These are phyloP conservation scores for Eupithecia insigniata DNA, from an alignment of 2,888 invertebrate genomes.

Conservation along the genomic window DNA sequence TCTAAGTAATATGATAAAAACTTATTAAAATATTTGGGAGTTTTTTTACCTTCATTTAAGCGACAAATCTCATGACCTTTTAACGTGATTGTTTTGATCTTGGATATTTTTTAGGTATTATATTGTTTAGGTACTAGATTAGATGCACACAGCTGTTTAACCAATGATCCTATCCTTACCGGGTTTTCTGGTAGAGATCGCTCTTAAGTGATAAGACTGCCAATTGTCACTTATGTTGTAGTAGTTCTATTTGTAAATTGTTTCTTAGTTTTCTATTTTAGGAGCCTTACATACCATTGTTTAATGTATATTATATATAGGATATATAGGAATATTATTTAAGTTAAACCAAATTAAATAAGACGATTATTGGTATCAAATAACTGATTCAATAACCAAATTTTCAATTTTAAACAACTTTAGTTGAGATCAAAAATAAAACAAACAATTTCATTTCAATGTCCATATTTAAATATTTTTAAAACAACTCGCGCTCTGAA, in stretches of 20 bases:
- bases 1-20: slow-evolving; percentile 32
- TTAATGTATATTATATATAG: too few species aligned
- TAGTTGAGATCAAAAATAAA: not conserved
- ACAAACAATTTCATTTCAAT: not conserved
- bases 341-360: too few species aligned
- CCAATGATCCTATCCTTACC: too few species aligned
- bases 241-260: too few species aligned
- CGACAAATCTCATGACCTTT: slow-evolving; percentile 39
- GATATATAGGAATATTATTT: too few species aligned
- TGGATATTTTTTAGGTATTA: too few species aligned
- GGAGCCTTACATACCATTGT: not conserved
- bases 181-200: too few species aligned
- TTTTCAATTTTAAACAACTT: not conserved
- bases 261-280: too few species aligned
- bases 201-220: too few species aligned
- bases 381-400: not conserved
- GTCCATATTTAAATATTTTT: not conserved
- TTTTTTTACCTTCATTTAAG: slow-evolving; percentile 36
- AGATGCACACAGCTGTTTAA: too few species aligned
- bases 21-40: slow-evolving; percentile 33
- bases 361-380: not conserved
- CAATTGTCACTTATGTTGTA: too few species aligned
- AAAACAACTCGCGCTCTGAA: not conserved
- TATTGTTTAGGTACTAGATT: too few species aligned
- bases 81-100: slow-evolving; percentile 25